These are phyloP conservation scores for Sussaba pulchella DNA, from an alignment of 2,888 invertebrate genomes.

Conservation along the genomic window DNA sequence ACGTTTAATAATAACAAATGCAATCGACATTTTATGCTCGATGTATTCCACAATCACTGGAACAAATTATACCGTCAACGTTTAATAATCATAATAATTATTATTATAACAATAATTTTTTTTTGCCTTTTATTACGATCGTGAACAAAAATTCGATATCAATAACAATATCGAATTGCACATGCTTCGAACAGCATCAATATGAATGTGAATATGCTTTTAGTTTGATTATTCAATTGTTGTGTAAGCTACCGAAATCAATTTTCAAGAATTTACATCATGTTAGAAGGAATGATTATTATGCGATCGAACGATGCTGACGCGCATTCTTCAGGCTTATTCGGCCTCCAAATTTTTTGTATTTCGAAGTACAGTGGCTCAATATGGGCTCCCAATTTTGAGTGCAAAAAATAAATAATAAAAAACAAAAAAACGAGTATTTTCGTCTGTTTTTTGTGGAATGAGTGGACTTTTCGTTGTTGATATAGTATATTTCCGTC, in stretches of 20 bases:
- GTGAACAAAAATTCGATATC: not conserved
- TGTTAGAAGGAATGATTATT: not conserved
- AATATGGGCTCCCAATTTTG: no score
- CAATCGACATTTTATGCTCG: not conserved
- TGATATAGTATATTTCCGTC: not conserved
- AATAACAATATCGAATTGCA: not conserved
- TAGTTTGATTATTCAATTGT: not conserved
- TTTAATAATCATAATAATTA: not conserved
- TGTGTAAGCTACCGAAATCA: not conserved
- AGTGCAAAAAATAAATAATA: no score
- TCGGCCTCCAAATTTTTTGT: no score
- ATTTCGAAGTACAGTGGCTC: no score
- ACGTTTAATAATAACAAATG: not conserved
- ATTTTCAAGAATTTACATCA: not conserved
- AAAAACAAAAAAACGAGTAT: no score
- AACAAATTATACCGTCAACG: not conserved
- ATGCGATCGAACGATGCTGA: not conserved
- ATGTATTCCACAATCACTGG: not conserved
- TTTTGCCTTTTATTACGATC: not conserved
- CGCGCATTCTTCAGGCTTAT: not conserved
- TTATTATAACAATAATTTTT: not conserved
- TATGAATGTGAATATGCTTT: not conserved
- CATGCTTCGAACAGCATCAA: not conserved
- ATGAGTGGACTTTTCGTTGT: constrained; percentile 24
- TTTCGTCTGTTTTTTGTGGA: no score